A percentile compares a stretch with the other conserved stretches of the same genome.
Evolutionary conservation across 1,140 invertebrate genomes (phyloP).

Genomic region (Thaumatotibia leucotreta): DNA sequence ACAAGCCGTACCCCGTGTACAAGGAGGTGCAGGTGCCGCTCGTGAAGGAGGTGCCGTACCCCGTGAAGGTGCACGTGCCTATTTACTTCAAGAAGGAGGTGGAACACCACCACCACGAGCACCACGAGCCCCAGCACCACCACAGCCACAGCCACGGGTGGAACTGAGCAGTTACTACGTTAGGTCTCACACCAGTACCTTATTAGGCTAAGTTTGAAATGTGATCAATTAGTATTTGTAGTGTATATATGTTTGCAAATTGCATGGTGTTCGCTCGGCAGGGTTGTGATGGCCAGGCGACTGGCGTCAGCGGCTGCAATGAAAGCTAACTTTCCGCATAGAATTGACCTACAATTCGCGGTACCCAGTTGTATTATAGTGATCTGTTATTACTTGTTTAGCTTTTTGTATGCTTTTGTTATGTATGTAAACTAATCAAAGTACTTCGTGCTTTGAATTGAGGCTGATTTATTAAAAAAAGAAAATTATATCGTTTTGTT

Average conservation of each 20-base stretch:
- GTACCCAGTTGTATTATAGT: conserved; percentile 36
- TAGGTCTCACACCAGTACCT: conserved; percentile 66
- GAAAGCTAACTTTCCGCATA: conserved; percentile 25
- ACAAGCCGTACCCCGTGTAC: conserved; percentile 87
- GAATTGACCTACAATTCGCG: conserved; percentile 29
- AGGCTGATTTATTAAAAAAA: conserved; percentile 69
- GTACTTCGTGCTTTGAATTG: conserved; percentile 50
- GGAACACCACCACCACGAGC: conserved; percentile 46
- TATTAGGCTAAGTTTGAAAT: conserved; percentile 70
- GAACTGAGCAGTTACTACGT: conserved; percentile 43
- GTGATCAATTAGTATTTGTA: conserved; percentile 70
- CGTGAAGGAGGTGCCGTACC: conserved; percentile 85
- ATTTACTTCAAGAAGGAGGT: conserved; percentile 63
- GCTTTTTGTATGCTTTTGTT: conserved; percentile 65
- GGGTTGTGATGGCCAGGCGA: too few species aligned
- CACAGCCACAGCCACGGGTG: conserved; percentile 53
- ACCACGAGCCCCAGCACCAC: conserved; percentile 19
- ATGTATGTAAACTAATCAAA: conserved; percentile 47
- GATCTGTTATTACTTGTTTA: conserved; percentile 67
- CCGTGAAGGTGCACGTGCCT: conserved; percentile 83
- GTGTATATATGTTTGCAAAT: conserved; percentile 47
- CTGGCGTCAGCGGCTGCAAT: background rate
- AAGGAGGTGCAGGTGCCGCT: conserved; percentile 84
- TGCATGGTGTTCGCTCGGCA: conserved; percentile 36
- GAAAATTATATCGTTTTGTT: conserved; percentile 31